A percentile compares a stretch with the other conserved stretches of the same genome.
These are phyloP conservation scores for Neoseiulus cucumeris DNA, from an alignment of 1,140 invertebrate species.

Conservation along the genomic window DNA sequence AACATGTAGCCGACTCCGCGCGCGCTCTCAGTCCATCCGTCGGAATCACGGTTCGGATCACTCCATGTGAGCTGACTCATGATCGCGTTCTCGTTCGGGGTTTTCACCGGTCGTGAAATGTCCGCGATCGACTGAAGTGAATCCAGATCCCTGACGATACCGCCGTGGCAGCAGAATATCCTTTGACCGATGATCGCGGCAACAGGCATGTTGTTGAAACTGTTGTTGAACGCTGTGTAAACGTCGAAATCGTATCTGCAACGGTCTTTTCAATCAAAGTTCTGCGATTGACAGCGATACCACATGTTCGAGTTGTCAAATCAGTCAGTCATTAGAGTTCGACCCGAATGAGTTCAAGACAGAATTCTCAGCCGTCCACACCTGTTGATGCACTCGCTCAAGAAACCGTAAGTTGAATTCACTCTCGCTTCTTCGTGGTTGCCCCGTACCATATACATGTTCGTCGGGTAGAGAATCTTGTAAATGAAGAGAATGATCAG, in stretches of 20 bases:
- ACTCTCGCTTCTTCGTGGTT: constrained; percentile 18
- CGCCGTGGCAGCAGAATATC: constrained; percentile 33
- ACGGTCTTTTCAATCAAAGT: neutral
- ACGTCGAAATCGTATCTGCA: constrained; percentile 2
- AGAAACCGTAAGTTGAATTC: constrained; percentile 25
- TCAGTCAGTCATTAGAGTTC: no score
- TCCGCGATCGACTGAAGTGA: constrained; percentile 36
- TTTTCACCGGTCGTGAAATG: constrained; percentile 35
- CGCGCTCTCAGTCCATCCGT: constrained; percentile 39
- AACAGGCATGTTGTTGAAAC: constrained; percentile 37
- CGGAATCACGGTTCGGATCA: constrained; percentile 34
- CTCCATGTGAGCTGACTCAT: constrained; percentile 41
- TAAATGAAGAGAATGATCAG: constrained; percentile 18
- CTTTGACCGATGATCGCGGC: constrained; percentile 31
- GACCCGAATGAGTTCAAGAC: no score
- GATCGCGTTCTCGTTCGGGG: constrained; percentile 35
- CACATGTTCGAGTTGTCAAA: no score
- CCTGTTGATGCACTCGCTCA: constrained; percentile 28
- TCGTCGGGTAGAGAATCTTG: constrained; percentile 19
- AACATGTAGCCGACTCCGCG: constrained; percentile 37
- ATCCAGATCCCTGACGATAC: constrained; percentile 30
- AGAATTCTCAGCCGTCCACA: no score
- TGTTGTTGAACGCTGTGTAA: constrained; percentile 32
- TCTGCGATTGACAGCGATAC: no score
- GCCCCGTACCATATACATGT: constrained; percentile 20